Base-by-base conservation (phyloP, 2,113 vertebrate genomes). In the Aptenodytes forsteri region DNA sequence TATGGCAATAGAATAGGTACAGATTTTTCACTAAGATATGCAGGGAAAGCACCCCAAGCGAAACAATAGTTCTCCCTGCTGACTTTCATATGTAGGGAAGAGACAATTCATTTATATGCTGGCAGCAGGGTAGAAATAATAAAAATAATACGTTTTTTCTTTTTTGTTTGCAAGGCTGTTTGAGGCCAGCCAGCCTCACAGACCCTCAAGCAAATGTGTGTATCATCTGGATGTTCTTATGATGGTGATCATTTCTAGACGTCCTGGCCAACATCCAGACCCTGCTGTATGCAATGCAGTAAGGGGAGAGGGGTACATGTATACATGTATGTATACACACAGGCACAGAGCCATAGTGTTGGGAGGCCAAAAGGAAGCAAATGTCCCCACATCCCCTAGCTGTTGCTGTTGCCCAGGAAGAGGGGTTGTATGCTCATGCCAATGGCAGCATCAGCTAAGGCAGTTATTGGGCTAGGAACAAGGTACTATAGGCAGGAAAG, bases 21-120 rank as follows among this genome's bases (percentile, higher is more conserved):
- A 64, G 87, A 66, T 81, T 96, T 96, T 92, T 80, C 87, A 44
- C 49, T 83, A 72, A 93, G 93, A 96, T 93, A 94, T 90, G 71
- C 70, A 91, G 54, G 55, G 38, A 87, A 83, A 96, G 42, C 66
- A 89, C 94, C 91, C 61, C 61, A 86, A 96, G 94, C 55, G 1
- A 96, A 93, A 89, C 66, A 85, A 18, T 15, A 66, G 66, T 20
- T 89, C 84, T 94, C 81, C 95, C 91, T 46, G 87, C 91, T 97
- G 95, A 86, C 40, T 88, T 85, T 54, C 17, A 3, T 62, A 52
- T 14, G 19, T 62, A 40, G 23, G 38, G 59, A 90, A 95, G 47
- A 95, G 67, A 59, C 73, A 91, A 91, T 93, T 96, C 78, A 96
- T 96, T 96, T 95, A 62, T 47, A 86, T 84, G 55, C 40, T 89